phyloP scores from a whole-genome alignment of 1,140 invertebrate genomes.

The Penaeus indicus region DNA sequence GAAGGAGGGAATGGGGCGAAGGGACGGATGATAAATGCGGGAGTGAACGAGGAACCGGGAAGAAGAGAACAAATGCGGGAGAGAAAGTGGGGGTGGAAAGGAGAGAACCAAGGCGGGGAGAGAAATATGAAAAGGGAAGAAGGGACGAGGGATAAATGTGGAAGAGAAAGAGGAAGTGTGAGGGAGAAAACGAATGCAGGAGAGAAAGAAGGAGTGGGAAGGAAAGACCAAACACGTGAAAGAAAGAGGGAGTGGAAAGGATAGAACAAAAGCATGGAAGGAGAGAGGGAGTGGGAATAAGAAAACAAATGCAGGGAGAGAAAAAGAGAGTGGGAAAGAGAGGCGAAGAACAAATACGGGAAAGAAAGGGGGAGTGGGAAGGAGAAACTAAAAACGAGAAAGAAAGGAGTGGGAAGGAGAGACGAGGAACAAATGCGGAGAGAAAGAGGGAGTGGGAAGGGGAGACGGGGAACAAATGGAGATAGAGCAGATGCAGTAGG shows the following conservation, averaged over 20 bases:
- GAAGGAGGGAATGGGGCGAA: background rate
- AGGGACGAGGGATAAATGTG: background rate
- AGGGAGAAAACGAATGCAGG: background rate
- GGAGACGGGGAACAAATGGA: background rate
- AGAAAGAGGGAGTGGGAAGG: background rate
- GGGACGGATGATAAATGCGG: background rate
- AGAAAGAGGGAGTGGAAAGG: background rate
- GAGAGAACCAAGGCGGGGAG: background rate
- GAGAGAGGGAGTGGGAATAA: background rate
- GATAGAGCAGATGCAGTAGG: background rate
- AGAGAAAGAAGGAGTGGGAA: background rate
- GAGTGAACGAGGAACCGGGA: background rate
- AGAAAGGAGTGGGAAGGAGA: background rate
- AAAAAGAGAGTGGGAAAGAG: too few species aligned
- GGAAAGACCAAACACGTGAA: background rate
- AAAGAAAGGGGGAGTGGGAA: background rate
- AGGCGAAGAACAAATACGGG: too few species aligned
- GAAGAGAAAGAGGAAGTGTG: background rate
- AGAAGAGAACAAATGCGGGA: background rate
- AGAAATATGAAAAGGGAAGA: background rate
- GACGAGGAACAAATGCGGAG: background rate
- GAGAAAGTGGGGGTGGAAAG: background rate
- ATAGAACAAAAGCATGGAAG: background rate
- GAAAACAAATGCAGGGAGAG: background rate
- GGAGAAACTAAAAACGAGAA: background rate